Evolutionary conservation across 2,888 invertebrate species (phyloP).

Genomic region (Conomelus anceps): DNA sequence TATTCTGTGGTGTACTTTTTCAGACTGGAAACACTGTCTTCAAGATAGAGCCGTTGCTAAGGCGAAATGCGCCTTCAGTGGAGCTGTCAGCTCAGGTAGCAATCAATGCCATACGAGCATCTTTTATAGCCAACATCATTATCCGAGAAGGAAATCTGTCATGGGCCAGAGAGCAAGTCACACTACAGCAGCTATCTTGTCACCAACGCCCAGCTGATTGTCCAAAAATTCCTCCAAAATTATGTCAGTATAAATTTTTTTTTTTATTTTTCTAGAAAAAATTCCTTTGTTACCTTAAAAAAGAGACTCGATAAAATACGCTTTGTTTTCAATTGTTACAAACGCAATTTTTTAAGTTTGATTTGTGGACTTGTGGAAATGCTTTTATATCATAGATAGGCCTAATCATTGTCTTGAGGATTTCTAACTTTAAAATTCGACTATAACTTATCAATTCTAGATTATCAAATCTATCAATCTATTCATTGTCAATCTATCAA

Average conservation of each 20-base stretch:
- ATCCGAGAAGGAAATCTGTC: constrained; percentile 19
- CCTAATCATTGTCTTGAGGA: too few species aligned
- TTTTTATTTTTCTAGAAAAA: neutral
- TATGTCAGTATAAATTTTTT: constrained; percentile 31
- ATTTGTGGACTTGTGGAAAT: too few species aligned
- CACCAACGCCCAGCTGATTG: constrained; percentile 31
- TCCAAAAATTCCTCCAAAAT: constrained; percentile 30
- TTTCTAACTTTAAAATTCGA: too few species aligned
- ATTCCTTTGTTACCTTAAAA: neutral
- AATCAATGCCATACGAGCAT: constrained; percentile 32
- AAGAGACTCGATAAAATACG: neutral
- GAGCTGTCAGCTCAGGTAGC: constrained; percentile 36
- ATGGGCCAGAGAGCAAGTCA: constrained; percentile 21
- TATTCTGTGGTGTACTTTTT: neutral
- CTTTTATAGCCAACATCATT: constrained; percentile 26
- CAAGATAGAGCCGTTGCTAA: constrained; percentile 38
- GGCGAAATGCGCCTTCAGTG: constrained; percentile 37
- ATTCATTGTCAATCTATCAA: too few species aligned
- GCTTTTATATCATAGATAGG: too few species aligned
- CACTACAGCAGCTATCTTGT: constrained; percentile 20
- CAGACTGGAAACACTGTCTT: constrained; percentile 30
- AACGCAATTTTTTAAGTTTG: neutral
- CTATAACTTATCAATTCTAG: too few species aligned
- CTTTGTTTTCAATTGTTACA: too few species aligned
- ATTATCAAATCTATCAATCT: too few species aligned